A percentile compares a stretch with the other conserved stretches of the same genome.
phyloP scores from a whole-genome alignment of 2,888 invertebrate species.

The Emesis russula region DNA sequence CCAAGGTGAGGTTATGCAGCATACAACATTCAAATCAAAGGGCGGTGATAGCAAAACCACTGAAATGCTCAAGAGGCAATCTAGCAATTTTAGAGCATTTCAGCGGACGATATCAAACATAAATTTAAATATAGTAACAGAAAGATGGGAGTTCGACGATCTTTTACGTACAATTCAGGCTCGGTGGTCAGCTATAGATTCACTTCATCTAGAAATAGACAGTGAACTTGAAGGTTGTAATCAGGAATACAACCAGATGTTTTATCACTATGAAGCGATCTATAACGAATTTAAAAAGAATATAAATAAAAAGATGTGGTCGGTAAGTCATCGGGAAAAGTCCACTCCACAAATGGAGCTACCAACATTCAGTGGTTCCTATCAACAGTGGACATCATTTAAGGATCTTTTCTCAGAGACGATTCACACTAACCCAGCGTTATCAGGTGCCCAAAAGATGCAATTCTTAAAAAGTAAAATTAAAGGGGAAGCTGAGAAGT shows the following conservation, averaged over 20 bases:
- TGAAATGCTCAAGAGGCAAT: constrained; percentile 46
- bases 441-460: constrained; percentile 29
- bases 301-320: too few relatives aligned
- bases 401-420: constrained; percentile 75
- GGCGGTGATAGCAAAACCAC: constrained; percentile 38
- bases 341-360: too few relatives aligned
- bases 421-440: constrained; percentile 55
- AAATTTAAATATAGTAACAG: too few relatives aligned
- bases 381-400: constrained; percentile 23
- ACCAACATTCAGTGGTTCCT: too few relatives aligned
- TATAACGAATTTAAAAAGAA: too few relatives aligned
- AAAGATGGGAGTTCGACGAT: constrained; percentile 5
- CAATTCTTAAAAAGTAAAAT: constrained; percentile 48
- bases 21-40: constrained; percentile 2
- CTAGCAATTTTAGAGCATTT: constrained; percentile 48
- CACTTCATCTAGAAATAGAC: background rate
- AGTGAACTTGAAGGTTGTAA: too few relatives aligned
- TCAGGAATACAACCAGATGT: too few relatives aligned
- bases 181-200: constrained; percentile 24
- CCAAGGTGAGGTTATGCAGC: background rate
- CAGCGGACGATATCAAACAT: constrained; percentile 9
- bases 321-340: too few relatives aligned
- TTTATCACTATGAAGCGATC: too few relatives aligned
- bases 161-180: background rate
- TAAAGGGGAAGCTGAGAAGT: constrained; percentile 61